phyloP scores from a whole-genome alignment of 2,113 vertebrate genomes.

The Eurystomus gularis region DNA sequence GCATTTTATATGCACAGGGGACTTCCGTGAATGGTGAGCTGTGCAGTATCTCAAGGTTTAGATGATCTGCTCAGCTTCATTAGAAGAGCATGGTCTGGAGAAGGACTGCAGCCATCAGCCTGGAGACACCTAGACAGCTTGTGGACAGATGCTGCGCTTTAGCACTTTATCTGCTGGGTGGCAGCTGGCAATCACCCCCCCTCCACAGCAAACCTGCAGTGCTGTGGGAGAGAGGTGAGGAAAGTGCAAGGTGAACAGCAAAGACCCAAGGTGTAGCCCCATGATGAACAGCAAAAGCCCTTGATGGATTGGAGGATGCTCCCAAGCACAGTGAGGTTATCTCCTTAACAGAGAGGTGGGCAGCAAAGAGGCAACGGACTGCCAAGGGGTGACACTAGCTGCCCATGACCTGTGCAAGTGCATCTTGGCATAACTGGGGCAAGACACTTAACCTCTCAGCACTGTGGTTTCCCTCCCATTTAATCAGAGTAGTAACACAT shows the following conservation, averaged over 20 bases:
- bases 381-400: neutral
- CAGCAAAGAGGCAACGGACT: neutral
- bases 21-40: fast-evolving
- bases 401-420: neutral
- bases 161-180: neutral
- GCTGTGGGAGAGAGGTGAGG: neutral
- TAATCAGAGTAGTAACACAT: fast-evolving
- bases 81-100: neutral
- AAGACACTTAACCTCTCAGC: neutral
- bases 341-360: neutral
- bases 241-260: neutral
- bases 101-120: neutral
- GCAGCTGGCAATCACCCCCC: neutral
- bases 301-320: neutral
- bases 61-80: neutral
- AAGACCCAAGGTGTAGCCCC: neutral
- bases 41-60: neutral
- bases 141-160: neutral
- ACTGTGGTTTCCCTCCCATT: neutral
- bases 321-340: neutral
- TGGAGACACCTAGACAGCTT: neutral
- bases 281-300: neutral
- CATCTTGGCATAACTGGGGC: neutral
- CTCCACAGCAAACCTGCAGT: neutral
- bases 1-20: neutral